A percentile compares a stretch with the other conserved stretches of the same genome.
Evolutionary conservation across 2,888 invertebrate species (phyloP).

Genomic region (Mechanitis mazaeus): DNA sequence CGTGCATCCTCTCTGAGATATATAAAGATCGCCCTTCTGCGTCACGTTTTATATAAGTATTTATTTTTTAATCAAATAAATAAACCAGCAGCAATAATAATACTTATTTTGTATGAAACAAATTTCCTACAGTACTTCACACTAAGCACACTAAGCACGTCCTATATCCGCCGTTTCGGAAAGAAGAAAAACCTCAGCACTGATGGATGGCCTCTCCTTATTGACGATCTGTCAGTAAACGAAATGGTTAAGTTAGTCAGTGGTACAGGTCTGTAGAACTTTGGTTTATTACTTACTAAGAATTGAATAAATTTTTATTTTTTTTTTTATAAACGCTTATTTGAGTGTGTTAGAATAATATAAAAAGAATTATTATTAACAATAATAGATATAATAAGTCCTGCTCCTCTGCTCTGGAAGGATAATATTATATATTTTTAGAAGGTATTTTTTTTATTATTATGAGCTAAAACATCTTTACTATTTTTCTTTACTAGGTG

Average conservation of each 20-base stretch:
- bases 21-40: neutral
- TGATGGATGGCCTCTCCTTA: conserved; percentile 46
- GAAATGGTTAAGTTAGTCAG: conserved; percentile 6
- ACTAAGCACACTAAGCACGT: conserved; percentile 38
- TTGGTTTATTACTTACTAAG: neutral
- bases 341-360: no score
- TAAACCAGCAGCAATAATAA: neutral
- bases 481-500: neutral
- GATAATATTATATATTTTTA: no score
- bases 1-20: neutral
- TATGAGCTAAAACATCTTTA: neutral
- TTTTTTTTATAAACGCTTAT: neutral
- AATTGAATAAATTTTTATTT: neutral
- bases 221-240: conserved; percentile 32
- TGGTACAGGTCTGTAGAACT: neutral
- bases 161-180: conserved; percentile 28
- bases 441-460: neutral
- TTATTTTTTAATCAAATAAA: no score
- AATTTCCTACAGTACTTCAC: conserved; percentile 17
- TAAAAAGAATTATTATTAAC: no score
- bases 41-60: neutral
- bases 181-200: conserved; percentile 35
- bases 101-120: conserved; percentile 4
- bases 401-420: no score
- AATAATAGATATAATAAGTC: no score